Conservation (phyloP, 2,113 vertebrate species). For the Shinisaurus crocodilurus region DNA sequence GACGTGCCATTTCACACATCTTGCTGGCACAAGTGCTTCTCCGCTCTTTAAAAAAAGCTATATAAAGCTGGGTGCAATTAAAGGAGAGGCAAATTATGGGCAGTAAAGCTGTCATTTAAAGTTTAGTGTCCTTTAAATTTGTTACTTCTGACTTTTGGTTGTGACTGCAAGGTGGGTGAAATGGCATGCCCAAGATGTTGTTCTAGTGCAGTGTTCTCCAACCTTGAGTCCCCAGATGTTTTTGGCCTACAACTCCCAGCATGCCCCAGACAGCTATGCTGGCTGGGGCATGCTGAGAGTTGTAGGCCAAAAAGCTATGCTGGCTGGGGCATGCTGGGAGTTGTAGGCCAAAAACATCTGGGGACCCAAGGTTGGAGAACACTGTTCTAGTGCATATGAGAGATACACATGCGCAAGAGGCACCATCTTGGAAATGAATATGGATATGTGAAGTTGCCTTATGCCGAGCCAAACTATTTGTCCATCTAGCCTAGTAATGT, state of each 20-base stretch:
- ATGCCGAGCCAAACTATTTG: not conserved
- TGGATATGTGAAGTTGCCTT: too few relatives aligned
- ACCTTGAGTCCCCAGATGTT: too few relatives aligned
- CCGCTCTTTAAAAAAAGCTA: not conserved
- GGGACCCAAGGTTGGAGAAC: too few relatives aligned
- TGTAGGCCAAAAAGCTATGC: too few relatives aligned
- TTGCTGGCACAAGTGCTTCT: not conserved
- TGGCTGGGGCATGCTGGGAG: too few relatives aligned
- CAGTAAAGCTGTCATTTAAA: not conserved
- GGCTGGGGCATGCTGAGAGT: too few relatives aligned
- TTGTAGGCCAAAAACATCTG: too few relatives aligned
- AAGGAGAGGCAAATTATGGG: not conserved
- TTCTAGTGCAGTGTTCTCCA: not conserved
- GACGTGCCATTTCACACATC: constrained; percentile 3
- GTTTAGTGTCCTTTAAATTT: not conserved
- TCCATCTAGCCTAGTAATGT: not conserved
- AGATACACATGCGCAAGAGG: not conserved
- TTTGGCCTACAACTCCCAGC: too few relatives aligned
- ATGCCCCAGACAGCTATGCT: too few relatives aligned
- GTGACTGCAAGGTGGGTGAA: not conserved
- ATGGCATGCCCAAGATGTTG: not conserved
- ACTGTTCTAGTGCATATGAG: too few relatives aligned
- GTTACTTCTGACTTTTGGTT: not conserved
- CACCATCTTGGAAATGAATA: not conserved
- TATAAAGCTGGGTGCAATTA: not conserved